These are phyloP conservation scores for Dendrocopos noguchii DNA, from an alignment of 2,113 vertebrate genomes.

Conservation along the genomic window DNA sequence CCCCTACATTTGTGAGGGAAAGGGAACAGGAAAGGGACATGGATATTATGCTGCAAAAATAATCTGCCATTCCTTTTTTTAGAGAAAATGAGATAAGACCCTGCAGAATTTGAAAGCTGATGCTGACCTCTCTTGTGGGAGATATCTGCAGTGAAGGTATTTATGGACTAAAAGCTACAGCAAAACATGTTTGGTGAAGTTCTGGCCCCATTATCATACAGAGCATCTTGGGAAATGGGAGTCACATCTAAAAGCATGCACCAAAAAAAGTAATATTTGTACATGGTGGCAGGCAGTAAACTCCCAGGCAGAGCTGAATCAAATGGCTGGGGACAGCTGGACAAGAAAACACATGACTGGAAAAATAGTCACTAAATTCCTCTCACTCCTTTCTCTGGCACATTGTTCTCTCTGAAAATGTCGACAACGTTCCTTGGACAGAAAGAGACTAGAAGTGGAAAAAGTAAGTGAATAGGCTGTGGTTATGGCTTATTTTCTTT, in stretches of 20 bases:
- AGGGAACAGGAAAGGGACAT: not conserved
- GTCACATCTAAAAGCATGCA: not conserved
- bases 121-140: not conserved
- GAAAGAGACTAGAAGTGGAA: conserved; percentile 43
- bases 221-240: not conserved
- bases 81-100: not conserved
- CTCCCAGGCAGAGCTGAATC: not conserved
- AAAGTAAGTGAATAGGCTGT: conserved; percentile 33
- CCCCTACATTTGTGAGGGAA: not conserved
- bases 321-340: not conserved
- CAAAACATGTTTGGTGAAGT: not conserved
- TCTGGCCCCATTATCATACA: not conserved
- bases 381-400: conserved; percentile 32
- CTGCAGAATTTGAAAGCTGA: not conserved
- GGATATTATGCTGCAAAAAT: not conserved
- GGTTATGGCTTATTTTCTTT: conserved; percentile 52
- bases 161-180: not conserved
- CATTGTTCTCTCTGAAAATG: conserved; percentile 4
- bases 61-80: not conserved
- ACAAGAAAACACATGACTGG: conserved; percentile 1
- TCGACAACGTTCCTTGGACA: conserved; percentile 28
- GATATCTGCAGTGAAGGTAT: not conserved
- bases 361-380: conserved; percentile 56
- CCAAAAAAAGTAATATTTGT: not conserved
- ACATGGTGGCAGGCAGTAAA: not conserved